phyloP scores from a whole-genome alignment of 2,797 vertebrate species.

The Leptatherina wallacei region DNA sequence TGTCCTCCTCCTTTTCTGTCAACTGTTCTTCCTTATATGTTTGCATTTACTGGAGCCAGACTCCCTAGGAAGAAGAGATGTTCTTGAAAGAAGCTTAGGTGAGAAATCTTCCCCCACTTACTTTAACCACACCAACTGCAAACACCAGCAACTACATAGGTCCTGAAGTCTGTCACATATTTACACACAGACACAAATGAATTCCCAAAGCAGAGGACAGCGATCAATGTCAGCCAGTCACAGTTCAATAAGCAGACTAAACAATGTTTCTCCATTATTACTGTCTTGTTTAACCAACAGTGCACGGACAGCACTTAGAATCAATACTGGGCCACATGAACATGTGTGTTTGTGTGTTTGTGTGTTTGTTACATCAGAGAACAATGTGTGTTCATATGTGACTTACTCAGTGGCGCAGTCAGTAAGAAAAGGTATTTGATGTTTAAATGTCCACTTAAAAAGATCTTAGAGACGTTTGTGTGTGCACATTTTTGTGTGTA shows the following conservation, averaged over 20 bases:
- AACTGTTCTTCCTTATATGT: neutral
- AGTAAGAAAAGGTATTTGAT: slow-evolving; percentile 68
- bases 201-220: slow-evolving; percentile 59
- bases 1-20: neutral
- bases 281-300: slow-evolving; percentile 79
- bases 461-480: slow-evolving; percentile 44
- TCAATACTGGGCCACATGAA: slow-evolving; percentile 67
- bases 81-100: slow-evolving; percentile 1
- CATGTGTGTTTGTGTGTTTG: slow-evolving; percentile 17
- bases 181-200: slow-evolving; percentile 29
- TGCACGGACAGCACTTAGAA: slow-evolving; percentile 67
- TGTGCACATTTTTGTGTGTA: neutral
- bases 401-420: slow-evolving; percentile 50
- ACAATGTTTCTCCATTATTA: slow-evolving; percentile 79
- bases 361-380: neutral
- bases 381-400: slow-evolving; percentile 18
- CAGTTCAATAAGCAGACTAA: slow-evolving; percentile 78
- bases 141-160: neutral
- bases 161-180: slow-evolving; percentile 11
- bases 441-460: slow-evolving; percentile 74
- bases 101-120: slow-evolving; percentile 6
- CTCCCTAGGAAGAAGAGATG: slow-evolving; percentile 8
- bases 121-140: slow-evolving; percentile 12
- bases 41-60: slow-evolving; percentile 1
- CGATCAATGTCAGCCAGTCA: slow-evolving; percentile 76